Evolutionary conservation across 2,113 vertebrate genomes (phyloP), one percentile per base, ranked within the genome.

Genomic region (Ondatra zibethicus): DNA sequence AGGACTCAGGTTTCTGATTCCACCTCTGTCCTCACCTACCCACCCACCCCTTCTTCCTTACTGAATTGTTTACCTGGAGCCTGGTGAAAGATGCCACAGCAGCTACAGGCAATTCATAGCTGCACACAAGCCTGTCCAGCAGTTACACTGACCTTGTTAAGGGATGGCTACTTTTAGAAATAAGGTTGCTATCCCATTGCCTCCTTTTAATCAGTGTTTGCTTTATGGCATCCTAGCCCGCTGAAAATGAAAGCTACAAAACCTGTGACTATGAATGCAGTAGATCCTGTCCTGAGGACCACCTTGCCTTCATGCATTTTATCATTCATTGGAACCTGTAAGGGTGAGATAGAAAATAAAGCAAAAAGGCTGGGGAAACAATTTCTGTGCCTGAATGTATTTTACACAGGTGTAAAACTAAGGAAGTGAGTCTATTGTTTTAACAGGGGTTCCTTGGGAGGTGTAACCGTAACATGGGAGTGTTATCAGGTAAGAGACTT

Each of bases 261-360:
- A 93, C 23, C 81, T 27, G 36, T 86, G 63, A 4, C 23, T 80
- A 85, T 93, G 88, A 80, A 12, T 78, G 65, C 3, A 39, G 36
- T 8, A 36, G 39, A 82, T 33, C 39, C 66, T 45, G 17, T 36
- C 45, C 97, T 36, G 31, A 80, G 7, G 89, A 81, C 63, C 77
- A 87, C 4, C 0, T 91, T 72, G 61, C 85, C 27, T 25, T 5
- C 70, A 12, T 78, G 45, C n/a, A 92, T 95, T 88, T 52, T 95
- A 36, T 75, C 72, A 96, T 73, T 95, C 85, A 47, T 2, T 3
- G 97, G 95, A 94, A 89, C 39, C 66, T 96, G 42, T 93, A 63
- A 86, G 61, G 65, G 17, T 91, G 78, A 98, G 96, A 92, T 23
- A 96, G 85, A 97, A 98, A 96, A 96, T 88, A 96, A 97, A 96